Conservation (phyloP, 2,797 vertebrate genomes). For the Pristis pectinata region DNA sequence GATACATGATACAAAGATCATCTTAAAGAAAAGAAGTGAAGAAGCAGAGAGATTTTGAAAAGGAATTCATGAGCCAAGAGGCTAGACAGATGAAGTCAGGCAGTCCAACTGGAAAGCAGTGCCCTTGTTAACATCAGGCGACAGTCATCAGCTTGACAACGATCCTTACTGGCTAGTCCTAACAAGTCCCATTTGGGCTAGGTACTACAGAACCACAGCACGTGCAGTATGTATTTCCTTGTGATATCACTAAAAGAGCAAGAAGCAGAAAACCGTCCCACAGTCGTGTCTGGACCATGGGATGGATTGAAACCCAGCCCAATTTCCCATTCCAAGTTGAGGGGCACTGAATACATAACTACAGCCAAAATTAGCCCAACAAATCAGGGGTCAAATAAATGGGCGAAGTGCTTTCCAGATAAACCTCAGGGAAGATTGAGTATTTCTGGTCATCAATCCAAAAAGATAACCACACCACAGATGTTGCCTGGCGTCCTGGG, state of each 20-base stretch:
- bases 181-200: neutral
- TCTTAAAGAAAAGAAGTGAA: neutral
- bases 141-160: neutral
- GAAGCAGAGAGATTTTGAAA: neutral
- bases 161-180: neutral
- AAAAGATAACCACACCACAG: neutral
- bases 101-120: neutral
- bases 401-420: neutral
- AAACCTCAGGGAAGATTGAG: neutral
- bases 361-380: neutral
- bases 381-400: too few relatives aligned
- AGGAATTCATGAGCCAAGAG: neutral
- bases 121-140: neutral
- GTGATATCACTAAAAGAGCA: neutral
- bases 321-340: neutral
- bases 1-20: neutral
- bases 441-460: neutral
- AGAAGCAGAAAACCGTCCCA: neutral
- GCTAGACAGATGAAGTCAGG: neutral
- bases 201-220: too few relatives aligned
- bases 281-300: neutral
- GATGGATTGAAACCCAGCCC: neutral
- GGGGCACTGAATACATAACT: neutral
- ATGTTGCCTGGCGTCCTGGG: neutral
- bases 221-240: neutral